A percentile compares a stretch with the other conserved stretches of the same genome.
Conservation (phyloP, 2,113 vertebrate species). For the Megalops atlanticus region DNA sequence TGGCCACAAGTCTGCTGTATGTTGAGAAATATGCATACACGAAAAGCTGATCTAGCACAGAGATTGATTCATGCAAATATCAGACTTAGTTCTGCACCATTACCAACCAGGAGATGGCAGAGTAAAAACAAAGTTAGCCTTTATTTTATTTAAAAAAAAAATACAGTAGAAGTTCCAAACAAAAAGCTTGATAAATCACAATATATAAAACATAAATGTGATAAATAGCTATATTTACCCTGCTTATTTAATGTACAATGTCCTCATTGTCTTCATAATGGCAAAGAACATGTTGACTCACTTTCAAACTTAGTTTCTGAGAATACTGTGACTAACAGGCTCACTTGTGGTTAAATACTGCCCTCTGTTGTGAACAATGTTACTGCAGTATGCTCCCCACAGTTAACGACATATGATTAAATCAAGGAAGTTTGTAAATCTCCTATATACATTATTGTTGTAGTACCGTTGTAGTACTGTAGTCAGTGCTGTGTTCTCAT, state of each 20-base stretch:
- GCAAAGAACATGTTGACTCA: slow-evolving; percentile 18
- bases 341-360: slow-evolving; percentile 6
- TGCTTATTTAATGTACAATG: not conserved
- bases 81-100: no score
- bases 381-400: not conserved
- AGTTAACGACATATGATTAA: no score
- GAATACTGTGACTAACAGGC: slow-evolving; percentile 9
- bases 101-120: slow-evolving; percentile 3
- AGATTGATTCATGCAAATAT: not conserved
- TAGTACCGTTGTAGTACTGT: no score
- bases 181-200: slow-evolving; percentile 6
- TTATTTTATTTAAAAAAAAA: slow-evolving; percentile 25
- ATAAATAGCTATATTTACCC: not conserved
- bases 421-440: no score
- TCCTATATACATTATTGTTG: no score
- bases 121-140: slow-evolving; percentile 1
- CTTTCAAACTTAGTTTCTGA: slow-evolving; percentile 17
- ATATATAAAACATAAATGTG: slow-evolving; percentile 5
- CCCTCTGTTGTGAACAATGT: slow-evolving; percentile 5
- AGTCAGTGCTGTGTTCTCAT: no score
- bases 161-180: not conserved
- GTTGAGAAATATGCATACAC: no score
- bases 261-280: not conserved
- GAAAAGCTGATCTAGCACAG: no score
- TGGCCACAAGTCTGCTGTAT: no score